Evolutionary conservation across 2,888 invertebrate species (phyloP).

Genomic region (Julus scandinavius): DNA sequence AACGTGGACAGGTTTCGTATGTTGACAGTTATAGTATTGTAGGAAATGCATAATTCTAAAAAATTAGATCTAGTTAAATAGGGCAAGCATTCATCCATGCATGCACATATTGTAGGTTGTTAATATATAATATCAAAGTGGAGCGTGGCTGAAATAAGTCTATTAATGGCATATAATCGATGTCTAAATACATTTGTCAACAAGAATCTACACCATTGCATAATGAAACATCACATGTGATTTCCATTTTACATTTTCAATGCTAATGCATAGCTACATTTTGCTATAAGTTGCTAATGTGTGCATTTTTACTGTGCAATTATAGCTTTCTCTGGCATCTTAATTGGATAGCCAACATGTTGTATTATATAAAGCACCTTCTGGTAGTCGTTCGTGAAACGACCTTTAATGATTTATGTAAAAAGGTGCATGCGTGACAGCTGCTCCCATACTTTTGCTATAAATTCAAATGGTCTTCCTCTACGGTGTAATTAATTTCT

Average conservation of each 20-base stretch:
- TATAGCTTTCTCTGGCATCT: background rate
- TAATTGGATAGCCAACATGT: background rate
- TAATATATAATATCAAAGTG: too few relatives aligned
- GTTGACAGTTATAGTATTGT: background rate
- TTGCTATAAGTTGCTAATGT: background rate
- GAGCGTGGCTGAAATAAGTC: background rate
- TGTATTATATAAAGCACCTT: background rate
- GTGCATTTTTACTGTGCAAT: background rate
- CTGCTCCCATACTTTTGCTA: background rate
- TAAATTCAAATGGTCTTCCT: constrained; percentile 36
- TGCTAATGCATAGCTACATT: background rate
- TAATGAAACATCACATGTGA: background rate
- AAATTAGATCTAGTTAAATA: background rate
- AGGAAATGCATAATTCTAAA: background rate
- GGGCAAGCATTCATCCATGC: background rate
- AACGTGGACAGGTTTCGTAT: background rate
- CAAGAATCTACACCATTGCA: background rate
- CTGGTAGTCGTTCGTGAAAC: background rate
- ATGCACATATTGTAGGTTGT: background rate
- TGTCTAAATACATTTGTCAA: background rate
- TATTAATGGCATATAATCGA: background rate
- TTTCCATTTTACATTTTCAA: background rate
- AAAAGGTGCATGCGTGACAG: background rate
- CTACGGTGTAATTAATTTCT: constrained; percentile 1
- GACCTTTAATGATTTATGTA: constrained; percentile 23